phyloP scores from a whole-genome alignment of 64 coral and sea anemone genomes.

The Dendrophyllia cribrosa region DNA sequence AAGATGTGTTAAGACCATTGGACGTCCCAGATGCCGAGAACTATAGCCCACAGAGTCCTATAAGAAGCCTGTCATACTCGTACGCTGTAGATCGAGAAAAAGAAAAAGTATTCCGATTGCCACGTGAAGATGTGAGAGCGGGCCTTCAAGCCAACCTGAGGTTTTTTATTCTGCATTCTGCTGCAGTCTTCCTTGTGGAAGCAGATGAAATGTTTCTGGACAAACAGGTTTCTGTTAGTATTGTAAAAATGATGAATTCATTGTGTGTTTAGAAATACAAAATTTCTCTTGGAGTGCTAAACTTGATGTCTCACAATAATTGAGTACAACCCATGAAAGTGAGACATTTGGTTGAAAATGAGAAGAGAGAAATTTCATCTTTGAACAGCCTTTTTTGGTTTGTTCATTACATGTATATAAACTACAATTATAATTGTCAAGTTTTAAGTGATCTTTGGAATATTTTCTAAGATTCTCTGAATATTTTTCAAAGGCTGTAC shows the following conservation, averaged over 20 bases:
- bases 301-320: too few species aligned
- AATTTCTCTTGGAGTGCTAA: too few species aligned
- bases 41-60: slow-evolving; percentile 56
- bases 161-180: slow-evolving; percentile 87
- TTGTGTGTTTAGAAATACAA: too few species aligned
- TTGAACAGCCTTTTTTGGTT: too few species aligned
- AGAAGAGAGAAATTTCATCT: too few species aligned
- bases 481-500: too few species aligned
- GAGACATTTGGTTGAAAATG: too few species aligned
- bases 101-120: slow-evolving; percentile 55
- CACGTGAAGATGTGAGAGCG: slow-evolving; percentile 90
- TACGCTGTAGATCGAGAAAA: slow-evolving; percentile 56
- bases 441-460: too few species aligned
- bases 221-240: slow-evolving; percentile 69
- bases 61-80: slow-evolving; percentile 78
- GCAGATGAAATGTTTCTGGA: slow-evolving; percentile 57
- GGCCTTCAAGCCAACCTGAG: slow-evolving; percentile 94
- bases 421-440: too few species aligned
- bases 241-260: neutral
- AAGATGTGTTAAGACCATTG: neutral
- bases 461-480: too few species aligned
- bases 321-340: too few species aligned
- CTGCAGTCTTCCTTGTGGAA: slow-evolving; percentile 85
- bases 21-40: slow-evolving; percentile 41
- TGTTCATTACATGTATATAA: too few species aligned